Percentiles rank a stretch among this genome's conserved stretches.
Evolutionary conservation across 1,140 invertebrate genomes (phyloP).

Genomic region (Manduca sexta): DNA sequence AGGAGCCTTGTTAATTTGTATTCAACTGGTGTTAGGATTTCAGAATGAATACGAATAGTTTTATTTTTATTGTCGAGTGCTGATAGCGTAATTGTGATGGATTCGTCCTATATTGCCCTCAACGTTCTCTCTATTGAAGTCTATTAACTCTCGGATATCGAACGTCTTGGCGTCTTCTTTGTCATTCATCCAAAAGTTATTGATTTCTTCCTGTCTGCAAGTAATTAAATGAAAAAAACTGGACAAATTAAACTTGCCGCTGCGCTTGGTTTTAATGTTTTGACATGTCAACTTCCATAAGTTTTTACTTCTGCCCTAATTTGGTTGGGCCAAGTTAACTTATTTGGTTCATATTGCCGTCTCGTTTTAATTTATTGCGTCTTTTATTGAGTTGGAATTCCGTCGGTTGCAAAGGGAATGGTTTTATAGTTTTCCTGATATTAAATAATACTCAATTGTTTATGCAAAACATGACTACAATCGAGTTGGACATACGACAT

Average conservation of each 20-base stretch:
- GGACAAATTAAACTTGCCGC: background rate
- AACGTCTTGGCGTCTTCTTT: background rate
- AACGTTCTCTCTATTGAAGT: conserved; percentile 20
- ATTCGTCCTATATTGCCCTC: conserved; percentile 23
- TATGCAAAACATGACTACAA: background rate
- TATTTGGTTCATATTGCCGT: conserved; percentile 34
- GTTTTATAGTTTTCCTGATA: conserved; percentile 4
- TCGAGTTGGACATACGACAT: background rate
- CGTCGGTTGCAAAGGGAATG: background rate
- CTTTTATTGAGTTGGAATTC: background rate
- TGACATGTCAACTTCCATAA: background rate
- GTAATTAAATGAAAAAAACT: background rate
- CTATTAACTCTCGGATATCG: conserved; percentile 10
- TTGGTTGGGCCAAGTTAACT: conserved; percentile 34
- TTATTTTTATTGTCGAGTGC: conserved; percentile 19
- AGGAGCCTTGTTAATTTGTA: conserved; percentile 15
- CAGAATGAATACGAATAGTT: conserved; percentile 9
- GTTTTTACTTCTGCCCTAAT: conserved; percentile 28
- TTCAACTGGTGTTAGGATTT: conserved; percentile 12
- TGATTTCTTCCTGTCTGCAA: background rate
- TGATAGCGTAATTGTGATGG: conserved; percentile 22
- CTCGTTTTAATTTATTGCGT: conserved; percentile 2
- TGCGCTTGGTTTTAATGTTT: background rate
- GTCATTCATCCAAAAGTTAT: background rate
- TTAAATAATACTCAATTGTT: background rate